Conservation (phyloP, 2,888 invertebrate genomes). For the Syrphus vitripennis region DNA sequence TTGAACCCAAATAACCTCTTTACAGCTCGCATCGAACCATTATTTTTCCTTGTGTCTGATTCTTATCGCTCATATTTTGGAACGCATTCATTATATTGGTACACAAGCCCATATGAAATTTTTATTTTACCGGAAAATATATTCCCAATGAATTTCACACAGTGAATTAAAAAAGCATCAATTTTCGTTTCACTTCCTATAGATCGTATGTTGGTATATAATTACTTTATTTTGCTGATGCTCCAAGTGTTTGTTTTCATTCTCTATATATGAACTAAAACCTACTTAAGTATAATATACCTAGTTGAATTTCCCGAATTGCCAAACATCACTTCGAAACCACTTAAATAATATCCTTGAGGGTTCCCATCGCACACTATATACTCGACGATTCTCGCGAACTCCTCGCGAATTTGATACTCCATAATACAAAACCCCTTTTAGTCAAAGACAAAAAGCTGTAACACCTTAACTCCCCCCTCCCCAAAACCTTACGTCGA, state of each 20-base stretch:
- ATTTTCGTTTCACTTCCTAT: neutral
- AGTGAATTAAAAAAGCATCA: neutral
- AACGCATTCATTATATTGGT: too few species aligned
- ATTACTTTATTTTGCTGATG: conserved; percentile 15
- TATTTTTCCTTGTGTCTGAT: too few species aligned
- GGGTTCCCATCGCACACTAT: conserved; percentile 40
- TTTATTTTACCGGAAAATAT: neutral
- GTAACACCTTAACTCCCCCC: conserved; percentile 49
- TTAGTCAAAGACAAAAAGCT: neutral
- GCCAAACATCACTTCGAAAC: conserved; percentile 61
- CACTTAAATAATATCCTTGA: conserved; percentile 52
- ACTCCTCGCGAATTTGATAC: conserved; percentile 13
- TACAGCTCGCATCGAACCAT: too few species aligned
- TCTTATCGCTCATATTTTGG: too few species aligned
- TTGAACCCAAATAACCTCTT: too few species aligned
- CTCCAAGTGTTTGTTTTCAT: neutral
- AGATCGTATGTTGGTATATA: neutral
- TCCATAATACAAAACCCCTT: conserved; percentile 1
- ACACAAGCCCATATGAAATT: neutral
- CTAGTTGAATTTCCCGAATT: conserved; percentile 56
- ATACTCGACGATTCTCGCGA: conserved; percentile 37
- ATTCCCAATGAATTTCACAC: neutral
- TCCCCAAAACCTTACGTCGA: conserved; percentile 37
- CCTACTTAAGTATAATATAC: neutral
- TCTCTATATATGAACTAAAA: neutral